Evolutionary conservation across 1,140 invertebrate species (phyloP).

Genomic region (Aphidius ervi): DNA sequence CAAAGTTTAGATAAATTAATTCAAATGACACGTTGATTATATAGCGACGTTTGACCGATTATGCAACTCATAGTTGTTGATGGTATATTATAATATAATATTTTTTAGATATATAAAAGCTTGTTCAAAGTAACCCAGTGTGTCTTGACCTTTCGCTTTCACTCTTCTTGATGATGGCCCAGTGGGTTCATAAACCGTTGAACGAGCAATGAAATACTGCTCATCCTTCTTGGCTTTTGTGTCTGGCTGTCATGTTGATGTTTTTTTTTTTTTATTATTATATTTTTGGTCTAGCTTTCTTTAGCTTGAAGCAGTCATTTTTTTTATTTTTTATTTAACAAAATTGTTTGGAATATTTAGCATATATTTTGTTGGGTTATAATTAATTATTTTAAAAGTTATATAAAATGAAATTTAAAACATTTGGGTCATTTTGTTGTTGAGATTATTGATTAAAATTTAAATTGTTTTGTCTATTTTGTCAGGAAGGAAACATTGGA

Average conservation of each 20-base stretch:
- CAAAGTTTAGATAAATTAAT: neutral
- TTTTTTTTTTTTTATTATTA: no score
- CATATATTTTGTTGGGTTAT: no score
- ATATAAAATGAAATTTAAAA: no score
- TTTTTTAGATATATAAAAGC: neutral
- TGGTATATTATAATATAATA: no score
- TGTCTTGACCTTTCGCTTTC: conserved; percentile 54
- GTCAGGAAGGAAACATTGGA: conserved; percentile 86
- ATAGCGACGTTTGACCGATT: conserved; percentile 14
- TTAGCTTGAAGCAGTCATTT: conserved; percentile 14
- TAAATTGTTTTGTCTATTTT: conserved; percentile 22
- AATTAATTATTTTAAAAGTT: no score
- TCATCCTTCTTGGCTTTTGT: neutral
- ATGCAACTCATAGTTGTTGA: conserved; percentile 11
- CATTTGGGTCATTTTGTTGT: neutral
- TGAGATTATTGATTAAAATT: neutral
- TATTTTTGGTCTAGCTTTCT: neutral
- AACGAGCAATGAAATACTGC: neutral
- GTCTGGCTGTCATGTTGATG: no score
- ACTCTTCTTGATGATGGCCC: conserved; percentile 33
- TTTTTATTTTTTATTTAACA: neutral
- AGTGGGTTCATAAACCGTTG: no score
- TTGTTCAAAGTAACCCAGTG: conserved; percentile 40
- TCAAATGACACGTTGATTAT: conserved; percentile 20
- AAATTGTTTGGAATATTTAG: no score